These are phyloP conservation scores for Chironomus tepperi DNA, from an alignment of 1,140 invertebrate species.

Conservation along the genomic window DNA sequence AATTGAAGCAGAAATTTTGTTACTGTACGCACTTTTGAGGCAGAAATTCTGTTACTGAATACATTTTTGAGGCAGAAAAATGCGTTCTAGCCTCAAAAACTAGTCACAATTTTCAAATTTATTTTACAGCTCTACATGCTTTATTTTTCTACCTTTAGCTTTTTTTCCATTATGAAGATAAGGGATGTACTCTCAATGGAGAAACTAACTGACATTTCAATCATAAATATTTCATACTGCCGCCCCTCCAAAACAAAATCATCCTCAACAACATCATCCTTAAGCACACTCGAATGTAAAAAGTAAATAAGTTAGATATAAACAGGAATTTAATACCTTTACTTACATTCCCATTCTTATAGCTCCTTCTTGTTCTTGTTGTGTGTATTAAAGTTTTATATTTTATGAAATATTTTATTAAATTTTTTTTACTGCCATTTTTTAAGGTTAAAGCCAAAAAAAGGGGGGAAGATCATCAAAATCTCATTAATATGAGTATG, in stretches of 20 bases:
- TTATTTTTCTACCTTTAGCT: not conserved
- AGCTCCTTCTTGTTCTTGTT: not conserved
- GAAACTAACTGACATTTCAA: conserved; percentile 13
- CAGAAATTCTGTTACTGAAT: too few species aligned
- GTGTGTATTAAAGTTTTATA: conserved; percentile 16
- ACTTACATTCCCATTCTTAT: not conserved
- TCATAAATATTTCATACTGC: not conserved
- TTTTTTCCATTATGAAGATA: not conserved
- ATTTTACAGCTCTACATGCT: not conserved
- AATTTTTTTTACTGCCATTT: not conserved
- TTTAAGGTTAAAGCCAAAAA: not conserved
- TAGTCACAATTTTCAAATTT: too few species aligned
- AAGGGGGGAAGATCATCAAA: conserved; percentile 13
- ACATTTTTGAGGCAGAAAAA: too few species aligned
- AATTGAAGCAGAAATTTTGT: too few species aligned
- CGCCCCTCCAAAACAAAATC: not conserved
- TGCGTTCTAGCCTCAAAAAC: too few species aligned
- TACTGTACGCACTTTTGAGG: too few species aligned
- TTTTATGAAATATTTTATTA: conserved; percentile 18
- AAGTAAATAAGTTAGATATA: not conserved
- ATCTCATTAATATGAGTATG: not conserved
- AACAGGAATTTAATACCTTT: not conserved
- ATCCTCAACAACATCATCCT: not conserved
- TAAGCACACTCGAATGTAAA: not conserved
- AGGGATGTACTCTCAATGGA: not conserved